Evolutionary conservation across 2,888 invertebrate species (phyloP).

Genomic region (Eupithecia subumbrata): DNA sequence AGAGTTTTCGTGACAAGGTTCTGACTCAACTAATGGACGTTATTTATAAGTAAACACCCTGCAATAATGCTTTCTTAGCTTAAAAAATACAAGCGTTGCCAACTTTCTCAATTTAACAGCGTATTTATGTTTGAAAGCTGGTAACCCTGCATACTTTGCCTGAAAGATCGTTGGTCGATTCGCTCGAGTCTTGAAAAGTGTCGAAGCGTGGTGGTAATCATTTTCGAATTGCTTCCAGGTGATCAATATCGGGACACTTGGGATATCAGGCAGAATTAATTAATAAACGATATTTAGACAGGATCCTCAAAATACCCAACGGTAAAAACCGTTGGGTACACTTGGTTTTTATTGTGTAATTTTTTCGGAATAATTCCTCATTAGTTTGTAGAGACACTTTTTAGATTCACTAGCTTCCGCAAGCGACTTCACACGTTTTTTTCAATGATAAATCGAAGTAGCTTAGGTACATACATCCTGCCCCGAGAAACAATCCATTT

Average conservation of each 20-base stretch:
- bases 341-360: too few relatives aligned
- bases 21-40: background rate
- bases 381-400: too few relatives aligned
- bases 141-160: background rate
- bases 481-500: too few relatives aligned
- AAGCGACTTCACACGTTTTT: too few relatives aligned
- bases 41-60: background rate
- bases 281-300: background rate
- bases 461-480: too few relatives aligned
- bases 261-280: background rate
- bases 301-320: background rate
- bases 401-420: too few relatives aligned
- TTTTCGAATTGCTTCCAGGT: background rate
- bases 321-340: too few relatives aligned
- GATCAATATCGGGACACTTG: background rate
- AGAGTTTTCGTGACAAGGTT: background rate
- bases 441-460: too few relatives aligned
- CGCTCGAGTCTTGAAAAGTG: conserved; percentile 9
- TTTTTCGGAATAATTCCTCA: too few relatives aligned
- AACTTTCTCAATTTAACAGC: background rate
- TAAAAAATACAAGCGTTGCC: background rate
- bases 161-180: conserved; percentile 15
- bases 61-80: background rate
- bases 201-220: conserved; percentile 6
- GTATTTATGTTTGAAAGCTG: background rate